A percentile compares a stretch with the other conserved stretches of the same genome.
phyloP scores from a whole-genome alignment of 2,888 invertebrate genomes.

The Eristalinus sepulchralis region DNA sequence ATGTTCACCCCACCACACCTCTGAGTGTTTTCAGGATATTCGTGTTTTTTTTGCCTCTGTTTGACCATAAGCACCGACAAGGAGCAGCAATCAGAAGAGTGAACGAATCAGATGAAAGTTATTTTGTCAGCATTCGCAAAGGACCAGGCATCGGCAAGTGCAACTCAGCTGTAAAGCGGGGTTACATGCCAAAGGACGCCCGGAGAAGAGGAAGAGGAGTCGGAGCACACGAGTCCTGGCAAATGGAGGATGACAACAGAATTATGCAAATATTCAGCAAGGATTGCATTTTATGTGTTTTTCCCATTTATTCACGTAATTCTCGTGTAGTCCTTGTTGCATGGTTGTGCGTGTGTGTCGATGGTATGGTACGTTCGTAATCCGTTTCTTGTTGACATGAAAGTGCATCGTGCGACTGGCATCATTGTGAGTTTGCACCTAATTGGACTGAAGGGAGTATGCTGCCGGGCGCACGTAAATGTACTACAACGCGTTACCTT shows the following conservation, averaged over 20 bases:
- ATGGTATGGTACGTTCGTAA: slow-evolving; percentile 36
- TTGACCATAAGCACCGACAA: slow-evolving; percentile 16
- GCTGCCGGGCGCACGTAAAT: slow-evolving; percentile 7
- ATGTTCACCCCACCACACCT: slow-evolving; percentile 10
- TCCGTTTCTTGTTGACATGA: slow-evolving; percentile 66
- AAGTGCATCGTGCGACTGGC: slow-evolving; percentile 49
- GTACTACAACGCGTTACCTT: background rate
- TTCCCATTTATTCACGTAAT: slow-evolving; percentile 68
- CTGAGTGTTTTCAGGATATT: background rate
- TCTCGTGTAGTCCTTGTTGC: slow-evolving; percentile 63
- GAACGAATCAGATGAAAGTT: slow-evolving; percentile 52
- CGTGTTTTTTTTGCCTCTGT: background rate
- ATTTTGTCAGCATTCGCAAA: slow-evolving; percentile 49
- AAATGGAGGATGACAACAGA: slow-evolving; percentile 64
- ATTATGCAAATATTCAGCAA: slow-evolving; percentile 71
- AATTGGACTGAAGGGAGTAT: slow-evolving; percentile 55
- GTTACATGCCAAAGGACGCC: background rate
- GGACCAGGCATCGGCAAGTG: slow-evolving; percentile 48
- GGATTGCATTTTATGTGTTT: slow-evolving; percentile 70
- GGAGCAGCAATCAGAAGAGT: background rate
- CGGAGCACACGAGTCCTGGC: background rate
- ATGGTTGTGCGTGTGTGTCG: slow-evolving; percentile 24
- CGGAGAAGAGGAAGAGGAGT: background rate
- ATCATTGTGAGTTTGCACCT: slow-evolving; percentile 55
- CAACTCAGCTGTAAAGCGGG: slow-evolving; percentile 39